Conservation (phyloP, 2,113 vertebrate genomes). For the Daubentonia madagascariensis region DNA sequence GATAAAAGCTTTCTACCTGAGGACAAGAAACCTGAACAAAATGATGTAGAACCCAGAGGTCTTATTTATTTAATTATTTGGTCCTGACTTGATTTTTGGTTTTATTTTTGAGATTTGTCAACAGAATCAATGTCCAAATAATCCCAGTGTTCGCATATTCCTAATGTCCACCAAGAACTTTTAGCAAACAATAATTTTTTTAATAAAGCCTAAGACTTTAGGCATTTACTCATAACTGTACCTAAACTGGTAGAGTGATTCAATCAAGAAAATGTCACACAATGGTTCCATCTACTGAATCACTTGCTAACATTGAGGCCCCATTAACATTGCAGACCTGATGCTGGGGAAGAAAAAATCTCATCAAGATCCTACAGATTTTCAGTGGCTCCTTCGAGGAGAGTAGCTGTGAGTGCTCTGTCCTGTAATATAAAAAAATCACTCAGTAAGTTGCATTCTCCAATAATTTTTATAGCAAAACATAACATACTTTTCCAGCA, state of each 20-base stretch:
- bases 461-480: conserved; percentile 72
- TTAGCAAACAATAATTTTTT: not conserved
- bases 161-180: not conserved
- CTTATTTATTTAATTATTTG: not conserved
- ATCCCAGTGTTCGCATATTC: not conserved
- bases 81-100: not conserved
- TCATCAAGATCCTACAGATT: not conserved
- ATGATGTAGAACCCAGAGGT: not conserved
- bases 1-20: not conserved
- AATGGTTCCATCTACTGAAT: not conserved
- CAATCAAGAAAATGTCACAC: conserved; percentile 58
- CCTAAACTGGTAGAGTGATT: conserved; percentile 62
- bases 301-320: conserved; percentile 8
- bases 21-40: not conserved
- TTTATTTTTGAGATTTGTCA: not conserved
- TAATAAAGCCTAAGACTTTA: conserved; percentile 55
- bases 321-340: not conserved
- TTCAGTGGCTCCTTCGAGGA: conserved; percentile 22
- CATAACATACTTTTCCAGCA: conserved; percentile 58
- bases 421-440: conserved; percentile 62
- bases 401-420: conserved; percentile 23
- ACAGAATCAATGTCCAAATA: not conserved
- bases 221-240: conserved; percentile 61
- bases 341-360: not conserved
- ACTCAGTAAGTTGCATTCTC: conserved; percentile 52